phyloP scores from a whole-genome alignment of 2,888 invertebrate species.

The Trichogramma evanescens region DNA sequence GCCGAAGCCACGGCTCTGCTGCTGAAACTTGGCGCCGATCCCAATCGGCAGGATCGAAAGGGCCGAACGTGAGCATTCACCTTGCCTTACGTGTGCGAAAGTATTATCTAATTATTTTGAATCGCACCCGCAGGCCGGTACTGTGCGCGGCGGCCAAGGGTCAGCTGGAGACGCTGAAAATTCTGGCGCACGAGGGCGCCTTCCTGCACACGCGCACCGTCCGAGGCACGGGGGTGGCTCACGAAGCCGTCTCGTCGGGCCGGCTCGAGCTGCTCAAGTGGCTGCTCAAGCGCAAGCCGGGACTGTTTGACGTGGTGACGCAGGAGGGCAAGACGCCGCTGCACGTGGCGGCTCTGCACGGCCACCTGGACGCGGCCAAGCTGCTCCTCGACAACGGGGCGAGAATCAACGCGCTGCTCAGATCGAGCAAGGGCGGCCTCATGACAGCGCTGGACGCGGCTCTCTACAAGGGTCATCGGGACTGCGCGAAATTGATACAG shows the following conservation, averaged over 20 bases:
- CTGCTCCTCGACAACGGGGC: conserved; percentile 76
- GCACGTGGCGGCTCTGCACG: conserved; percentile 89
- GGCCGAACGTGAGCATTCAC: conserved; percentile 65
- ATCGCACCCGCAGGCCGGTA: conserved; percentile 57
- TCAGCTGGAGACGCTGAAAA: conserved; percentile 79
- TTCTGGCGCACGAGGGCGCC: conserved; percentile 67
- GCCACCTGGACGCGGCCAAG: conserved; percentile 89
- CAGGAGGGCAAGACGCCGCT: conserved; percentile 88
- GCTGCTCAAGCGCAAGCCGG: conserved; percentile 76
- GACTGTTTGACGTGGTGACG: conserved; percentile 79
- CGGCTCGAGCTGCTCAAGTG: conserved; percentile 82
- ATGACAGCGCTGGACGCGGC: conserved; percentile 91
- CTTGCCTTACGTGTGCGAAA: background rate
- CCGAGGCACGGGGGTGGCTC: conserved; percentile 89
- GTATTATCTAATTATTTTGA: background rate
- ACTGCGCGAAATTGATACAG: conserved; percentile 87
- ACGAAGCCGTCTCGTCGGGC: conserved; percentile 92
- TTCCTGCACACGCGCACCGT: conserved; percentile 90
- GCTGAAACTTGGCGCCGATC: conserved; percentile 82
- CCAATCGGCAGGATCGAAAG: conserved; percentile 86
- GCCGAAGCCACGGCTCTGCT: conserved; percentile 86
- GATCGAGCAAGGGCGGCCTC: conserved; percentile 74
- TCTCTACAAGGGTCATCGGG: conserved; percentile 74
- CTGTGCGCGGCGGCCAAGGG: conserved; percentile 96
- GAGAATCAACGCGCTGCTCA: conserved; percentile 75